Percentiles rank a stretch among this genome's conserved stretches.
Conservation (phyloP, 1,140 invertebrate genomes). For the Papilio glaucus region DNA sequence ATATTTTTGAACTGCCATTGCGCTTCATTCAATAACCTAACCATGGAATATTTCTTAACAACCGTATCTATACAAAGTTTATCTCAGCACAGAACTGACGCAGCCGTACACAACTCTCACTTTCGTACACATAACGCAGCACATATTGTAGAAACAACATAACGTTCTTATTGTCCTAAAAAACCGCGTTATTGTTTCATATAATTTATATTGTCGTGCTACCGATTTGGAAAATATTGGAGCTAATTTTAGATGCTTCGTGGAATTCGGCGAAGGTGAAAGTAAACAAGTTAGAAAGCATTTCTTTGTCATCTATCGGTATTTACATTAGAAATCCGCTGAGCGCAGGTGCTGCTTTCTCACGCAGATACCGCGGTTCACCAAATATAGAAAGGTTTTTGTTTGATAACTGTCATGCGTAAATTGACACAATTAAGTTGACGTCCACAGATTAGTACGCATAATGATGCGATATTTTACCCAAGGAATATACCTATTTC, state of each 20-base stretch:
- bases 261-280: constrained; percentile 61
- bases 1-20: neutral
- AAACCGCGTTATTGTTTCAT: neutral
- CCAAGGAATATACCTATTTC: too few species aligned
- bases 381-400: constrained; percentile 44
- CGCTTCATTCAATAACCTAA: neutral
- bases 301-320: constrained; percentile 68
- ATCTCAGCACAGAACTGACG: neutral
- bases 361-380: constrained; percentile 56
- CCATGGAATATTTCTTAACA: neutral
- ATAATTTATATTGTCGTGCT: neutral
- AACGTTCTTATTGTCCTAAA: neutral
- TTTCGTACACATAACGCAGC: neutral
- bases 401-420: constrained; percentile 37
- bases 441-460: neutral
- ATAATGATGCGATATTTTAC: too few species aligned
- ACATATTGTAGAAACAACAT: neutral
- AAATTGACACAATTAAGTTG: constrained; percentile 3
- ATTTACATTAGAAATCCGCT: constrained; percentile 78
- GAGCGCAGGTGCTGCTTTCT: constrained; percentile 69
- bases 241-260: constrained; percentile 36
- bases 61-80: neutral
- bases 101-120: neutral
- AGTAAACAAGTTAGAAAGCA: constrained; percentile 69
- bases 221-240: neutral